These are phyloP conservation scores for Globia sparganii DNA, from an alignment of 2,888 invertebrate species.

Conservation along the genomic window DNA sequence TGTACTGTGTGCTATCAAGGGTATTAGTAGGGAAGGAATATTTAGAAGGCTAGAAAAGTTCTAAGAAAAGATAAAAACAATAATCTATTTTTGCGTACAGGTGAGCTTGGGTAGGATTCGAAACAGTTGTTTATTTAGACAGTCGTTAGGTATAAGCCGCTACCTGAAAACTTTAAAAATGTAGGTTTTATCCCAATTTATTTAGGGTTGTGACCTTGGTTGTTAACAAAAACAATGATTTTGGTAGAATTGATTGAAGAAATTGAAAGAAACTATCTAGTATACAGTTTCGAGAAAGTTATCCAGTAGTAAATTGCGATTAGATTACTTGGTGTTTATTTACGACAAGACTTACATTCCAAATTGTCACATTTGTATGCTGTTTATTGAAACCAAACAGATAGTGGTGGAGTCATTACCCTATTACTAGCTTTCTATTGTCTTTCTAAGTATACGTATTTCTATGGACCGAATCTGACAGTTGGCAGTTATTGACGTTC, in stretches of 20 bases:
- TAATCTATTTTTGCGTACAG: neutral
- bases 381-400: constrained; percentile 15
- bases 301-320: neutral
- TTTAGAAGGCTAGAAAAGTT: constrained; percentile 1
- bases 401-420: constrained; percentile 9
- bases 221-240: neutral
- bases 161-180: neutral
- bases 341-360: constrained; percentile 18
- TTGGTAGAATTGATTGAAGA: neutral
- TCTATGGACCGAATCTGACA: neutral
- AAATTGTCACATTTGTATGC: constrained; percentile 5
- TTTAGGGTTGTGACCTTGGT: too few relatives aligned
- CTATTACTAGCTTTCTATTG: constrained; percentile 35
- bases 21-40: constrained; percentile 15
- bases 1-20: constrained; percentile 44
- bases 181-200: neutral
- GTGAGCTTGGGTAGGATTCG: neutral
- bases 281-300: neutral
- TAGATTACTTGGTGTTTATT: neutral
- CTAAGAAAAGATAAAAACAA: neutral
- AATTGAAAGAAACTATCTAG: neutral
- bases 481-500: too few relatives aligned
- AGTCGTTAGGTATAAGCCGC: too few relatives aligned
- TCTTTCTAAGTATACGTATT: neutral
- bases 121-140: neutral